A percentile compares a stretch with the other conserved stretches of the same genome.
Evolutionary conservation across 2,113 vertebrate genomes (phyloP).

Genomic region (Microcebus griseorufus): DNA sequence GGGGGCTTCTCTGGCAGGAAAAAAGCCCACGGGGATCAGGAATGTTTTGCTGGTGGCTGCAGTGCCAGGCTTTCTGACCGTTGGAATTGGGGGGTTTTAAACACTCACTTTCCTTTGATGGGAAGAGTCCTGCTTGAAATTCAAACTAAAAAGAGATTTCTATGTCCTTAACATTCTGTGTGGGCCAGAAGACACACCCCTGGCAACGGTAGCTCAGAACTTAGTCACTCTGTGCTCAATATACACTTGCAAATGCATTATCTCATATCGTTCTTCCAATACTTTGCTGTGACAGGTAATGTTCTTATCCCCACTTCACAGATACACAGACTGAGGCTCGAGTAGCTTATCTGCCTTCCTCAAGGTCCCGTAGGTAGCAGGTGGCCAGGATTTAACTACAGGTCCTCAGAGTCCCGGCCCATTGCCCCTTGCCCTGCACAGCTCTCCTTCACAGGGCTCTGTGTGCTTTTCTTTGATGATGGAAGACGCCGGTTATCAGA

Average conservation of each 20-base stretch:
- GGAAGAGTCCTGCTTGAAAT: conserved; percentile 30
- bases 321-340: not conserved
- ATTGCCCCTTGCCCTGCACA: not conserved
- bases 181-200: not conserved
- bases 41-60: not conserved
- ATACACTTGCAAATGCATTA: not conserved
- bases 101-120: not conserved
- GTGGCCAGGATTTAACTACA: not conserved
- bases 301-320: not conserved
- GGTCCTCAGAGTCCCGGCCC: not conserved
- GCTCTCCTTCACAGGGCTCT: not conserved
- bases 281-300: not conserved
- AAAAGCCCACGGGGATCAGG: not conserved
- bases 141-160: not conserved
- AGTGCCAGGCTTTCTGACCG: not conserved
- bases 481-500: not conserved
- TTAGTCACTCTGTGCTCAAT: not conserved
- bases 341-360: not conserved
- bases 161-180: not conserved
- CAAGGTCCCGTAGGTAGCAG: not conserved
- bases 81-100: not conserved
- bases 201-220: conserved; percentile 18
- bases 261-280: not conserved
- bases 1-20: not conserved
- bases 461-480: not conserved